Percentiles rank a stretch among this genome's conserved stretches.
Conservation (phyloP, 1,140 invertebrate species). For the Papilio aristodemus region DNA sequence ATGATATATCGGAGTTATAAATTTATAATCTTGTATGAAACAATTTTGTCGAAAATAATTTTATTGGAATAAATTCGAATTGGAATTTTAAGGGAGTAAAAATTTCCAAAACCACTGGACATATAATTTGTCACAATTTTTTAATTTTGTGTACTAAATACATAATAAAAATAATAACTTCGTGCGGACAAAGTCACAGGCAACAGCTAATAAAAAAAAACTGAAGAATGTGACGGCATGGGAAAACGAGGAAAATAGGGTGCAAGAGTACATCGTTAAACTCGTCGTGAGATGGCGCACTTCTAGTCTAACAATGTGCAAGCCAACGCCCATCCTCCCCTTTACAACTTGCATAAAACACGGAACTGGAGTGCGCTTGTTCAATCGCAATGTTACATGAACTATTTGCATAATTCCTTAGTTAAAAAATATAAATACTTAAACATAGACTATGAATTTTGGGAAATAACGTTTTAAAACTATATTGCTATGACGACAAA, state of each 20-base stretch:
- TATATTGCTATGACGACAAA: no score
- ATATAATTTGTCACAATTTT: no score
- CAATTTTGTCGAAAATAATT: constrained; percentile 1
- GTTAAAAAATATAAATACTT: not conserved
- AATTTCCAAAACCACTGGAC: no score
- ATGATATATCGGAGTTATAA: not conserved
- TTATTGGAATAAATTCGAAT: no score
- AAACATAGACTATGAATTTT: no score
- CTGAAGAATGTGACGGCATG: not conserved
- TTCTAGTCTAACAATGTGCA: constrained; percentile 3
- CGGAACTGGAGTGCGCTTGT: constrained; percentile 11
- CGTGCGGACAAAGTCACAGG: not conserved
- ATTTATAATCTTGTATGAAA: constrained; percentile 1
- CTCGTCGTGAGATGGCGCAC: constrained; percentile 2
- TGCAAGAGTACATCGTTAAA: constrained; percentile 20
- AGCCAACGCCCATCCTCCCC: constrained; percentile 3
- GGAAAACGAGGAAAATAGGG: not conserved
- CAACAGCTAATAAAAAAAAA: not conserved
- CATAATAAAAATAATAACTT: not conserved
- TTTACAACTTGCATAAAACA: constrained; percentile 15
- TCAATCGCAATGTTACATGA: constrained; percentile 11
- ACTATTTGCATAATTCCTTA: not conserved
- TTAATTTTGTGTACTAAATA: no score
- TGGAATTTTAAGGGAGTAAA: no score
- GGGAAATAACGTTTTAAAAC: no score